A percentile compares a stretch with the other conserved stretches of the same genome.
phyloP scores from a whole-genome alignment of 2,797 vertebrate species.

The Chloroceryle inda region DNA sequence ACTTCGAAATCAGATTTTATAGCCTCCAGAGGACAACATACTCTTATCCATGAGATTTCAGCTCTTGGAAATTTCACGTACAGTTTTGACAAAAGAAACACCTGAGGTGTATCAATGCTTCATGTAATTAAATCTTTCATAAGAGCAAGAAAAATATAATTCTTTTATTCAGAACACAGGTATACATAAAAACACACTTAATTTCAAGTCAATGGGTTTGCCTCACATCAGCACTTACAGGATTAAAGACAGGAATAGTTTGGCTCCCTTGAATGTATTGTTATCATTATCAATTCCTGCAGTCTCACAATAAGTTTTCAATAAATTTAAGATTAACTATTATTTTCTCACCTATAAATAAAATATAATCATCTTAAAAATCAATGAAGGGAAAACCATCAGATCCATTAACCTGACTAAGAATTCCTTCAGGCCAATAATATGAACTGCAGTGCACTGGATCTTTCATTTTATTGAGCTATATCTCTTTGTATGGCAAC shows the following conservation, averaged over 20 bases:
- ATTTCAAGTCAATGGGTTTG: conserved; percentile 75
- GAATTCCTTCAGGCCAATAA: conserved; percentile 89
- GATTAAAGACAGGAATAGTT: conserved; percentile 72
- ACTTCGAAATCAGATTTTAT: conserved; percentile 67
- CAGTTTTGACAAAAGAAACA: conserved; percentile 74
- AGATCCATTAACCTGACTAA: conserved; percentile 85
- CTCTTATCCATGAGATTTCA: conserved; percentile 36
- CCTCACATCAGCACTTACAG: conserved; percentile 65
- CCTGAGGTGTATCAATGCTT: conserved; percentile 66
- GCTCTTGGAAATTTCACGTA: conserved; percentile 63
- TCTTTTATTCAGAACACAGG: conserved; percentile 60
- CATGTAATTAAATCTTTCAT: conserved; percentile 69
- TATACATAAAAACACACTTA: conserved; percentile 70
- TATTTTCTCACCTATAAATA: conserved; percentile 90
- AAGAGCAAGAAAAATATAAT: conserved; percentile 62
- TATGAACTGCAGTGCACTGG: conserved; percentile 83
- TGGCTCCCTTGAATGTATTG: conserved; percentile 69
- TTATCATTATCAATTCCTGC: conserved; percentile 78
- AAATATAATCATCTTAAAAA: conserved; percentile 93
- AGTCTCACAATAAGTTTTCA: conserved; percentile 79
- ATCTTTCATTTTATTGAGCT: conserved; percentile 91
- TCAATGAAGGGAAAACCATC: conserved; percentile 87
- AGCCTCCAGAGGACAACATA: conserved; percentile 56
- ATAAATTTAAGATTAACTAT: conserved; percentile 84
- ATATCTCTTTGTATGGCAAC: conserved; percentile 88